Percentiles rank a stretch among this genome's conserved stretches.
Conservation (phyloP, 2,797 vertebrate species). For the Dryobates pubescens region DNA sequence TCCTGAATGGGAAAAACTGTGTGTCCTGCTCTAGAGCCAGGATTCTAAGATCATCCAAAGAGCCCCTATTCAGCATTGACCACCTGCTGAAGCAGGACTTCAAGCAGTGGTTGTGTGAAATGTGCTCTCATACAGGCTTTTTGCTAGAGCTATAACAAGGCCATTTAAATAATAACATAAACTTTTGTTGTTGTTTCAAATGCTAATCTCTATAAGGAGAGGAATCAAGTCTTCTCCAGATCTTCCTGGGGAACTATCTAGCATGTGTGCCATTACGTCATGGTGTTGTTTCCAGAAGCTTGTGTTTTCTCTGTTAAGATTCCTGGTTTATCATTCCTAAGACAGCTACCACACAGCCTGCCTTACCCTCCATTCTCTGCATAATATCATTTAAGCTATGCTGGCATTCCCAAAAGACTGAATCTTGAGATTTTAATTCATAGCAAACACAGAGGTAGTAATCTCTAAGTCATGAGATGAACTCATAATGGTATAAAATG, state of each 20-base stretch:
- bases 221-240: neutral
- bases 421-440: conserved; percentile 42
- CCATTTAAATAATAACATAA: neutral
- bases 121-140: neutral
- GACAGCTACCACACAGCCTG: neutral
- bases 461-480: conserved; percentile 28
- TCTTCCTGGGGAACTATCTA: neutral
- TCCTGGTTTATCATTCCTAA: neutral
- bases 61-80: neutral
- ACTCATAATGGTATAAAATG: conserved; percentile 49
- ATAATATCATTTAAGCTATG: conserved; percentile 26
- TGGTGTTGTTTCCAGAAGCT: neutral
- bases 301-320: neutral
- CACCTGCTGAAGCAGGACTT: neutral
- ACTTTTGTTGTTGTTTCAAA: neutral
- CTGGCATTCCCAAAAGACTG: neutral
- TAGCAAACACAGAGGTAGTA: conserved; percentile 41
- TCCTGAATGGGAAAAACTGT: neutral
- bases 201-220: neutral
- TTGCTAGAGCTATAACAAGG: neutral
- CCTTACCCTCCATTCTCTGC: neutral
- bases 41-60: neutral
- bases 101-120: neutral
- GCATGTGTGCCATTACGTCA: neutral
- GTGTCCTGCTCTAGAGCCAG: neutral